Percentiles rank a stretch among this genome's conserved stretches.
Evolutionary conservation across 2,888 invertebrate species (phyloP).

Genomic region (Mesorhabditis spiculigera): DNA sequence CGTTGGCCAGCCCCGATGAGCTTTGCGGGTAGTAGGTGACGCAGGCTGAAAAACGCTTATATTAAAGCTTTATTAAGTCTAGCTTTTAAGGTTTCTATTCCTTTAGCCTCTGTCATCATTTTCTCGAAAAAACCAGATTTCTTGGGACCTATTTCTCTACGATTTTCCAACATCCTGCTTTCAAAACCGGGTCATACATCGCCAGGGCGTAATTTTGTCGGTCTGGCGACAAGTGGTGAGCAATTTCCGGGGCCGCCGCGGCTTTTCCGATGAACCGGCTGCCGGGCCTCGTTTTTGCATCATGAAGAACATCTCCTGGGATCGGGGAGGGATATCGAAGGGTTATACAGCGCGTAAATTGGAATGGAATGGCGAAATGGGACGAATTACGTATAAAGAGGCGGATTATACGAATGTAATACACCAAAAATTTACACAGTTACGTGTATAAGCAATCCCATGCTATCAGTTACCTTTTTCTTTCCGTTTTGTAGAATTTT

Average conservation of each 20-base stretch:
- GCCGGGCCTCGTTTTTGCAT: constrained; percentile 1
- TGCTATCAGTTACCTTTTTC: no score
- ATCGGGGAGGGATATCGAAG: no score
- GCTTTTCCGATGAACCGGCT: not conserved
- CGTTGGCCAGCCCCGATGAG: not conserved
- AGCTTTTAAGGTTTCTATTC: not conserved
- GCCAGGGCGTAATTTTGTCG: not conserved
- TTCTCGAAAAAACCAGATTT: not conserved
- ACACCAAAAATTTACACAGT: no score
- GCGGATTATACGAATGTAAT: no score
- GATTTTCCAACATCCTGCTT: no score
- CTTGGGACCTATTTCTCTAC: not conserved
- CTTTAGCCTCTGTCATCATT: not conserved
- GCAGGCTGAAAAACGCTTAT: not conserved
- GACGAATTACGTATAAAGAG: no score
- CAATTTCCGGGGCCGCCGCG: not conserved
- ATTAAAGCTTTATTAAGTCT: no score
- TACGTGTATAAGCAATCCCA: no score
- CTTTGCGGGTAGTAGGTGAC: constrained; percentile 2
- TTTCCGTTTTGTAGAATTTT: no score
- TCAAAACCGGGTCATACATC: not conserved
- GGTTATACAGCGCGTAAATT: no score
- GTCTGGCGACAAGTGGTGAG: not conserved
- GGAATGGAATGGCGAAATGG: no score
- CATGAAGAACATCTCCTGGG: constrained; percentile 5